phyloP scores from a whole-genome alignment of 2,888 invertebrate genomes.

The Arctia plantaginis region DNA sequence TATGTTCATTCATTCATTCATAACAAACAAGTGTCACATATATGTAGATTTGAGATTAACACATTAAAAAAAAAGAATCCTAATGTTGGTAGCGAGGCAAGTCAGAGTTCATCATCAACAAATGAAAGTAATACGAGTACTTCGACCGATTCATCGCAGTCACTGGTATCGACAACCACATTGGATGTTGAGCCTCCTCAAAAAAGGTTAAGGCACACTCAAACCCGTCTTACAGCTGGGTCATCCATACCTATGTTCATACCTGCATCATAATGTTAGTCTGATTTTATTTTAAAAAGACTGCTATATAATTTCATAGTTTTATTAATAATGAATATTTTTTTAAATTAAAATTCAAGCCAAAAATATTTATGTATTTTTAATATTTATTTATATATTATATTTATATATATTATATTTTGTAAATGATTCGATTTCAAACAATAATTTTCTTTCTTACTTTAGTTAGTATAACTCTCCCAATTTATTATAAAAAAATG shows the following conservation, averaged over 20 bases:
- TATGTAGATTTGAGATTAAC: constrained; percentile 11
- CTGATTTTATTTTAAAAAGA: constrained; percentile 13
- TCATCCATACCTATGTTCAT: constrained; percentile 22
- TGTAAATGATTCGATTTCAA: constrained; percentile 24
- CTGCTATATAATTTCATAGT: too few relatives aligned
- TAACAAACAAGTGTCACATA: constrained; percentile 13
- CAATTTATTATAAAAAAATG: background rate
- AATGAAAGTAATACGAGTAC: constrained; percentile 3
- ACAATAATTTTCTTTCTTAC: constrained; percentile 12
- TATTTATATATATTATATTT: too few relatives aligned
- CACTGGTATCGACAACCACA: constrained; percentile 22
- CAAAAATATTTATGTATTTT: constrained; percentile 21
- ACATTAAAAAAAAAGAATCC: constrained; percentile 39
- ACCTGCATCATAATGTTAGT: constrained; percentile 21
- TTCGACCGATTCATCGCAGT: constrained; percentile 9
- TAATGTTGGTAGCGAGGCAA: constrained; percentile 23
- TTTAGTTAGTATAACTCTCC: constrained; percentile 4
- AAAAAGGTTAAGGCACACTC: constrained; percentile 28
- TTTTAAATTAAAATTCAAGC: background rate
- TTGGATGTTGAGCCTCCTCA: constrained; percentile 25
- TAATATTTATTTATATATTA: too few relatives aligned
- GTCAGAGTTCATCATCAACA: constrained; percentile 3
- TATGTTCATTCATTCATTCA: constrained; percentile 10
- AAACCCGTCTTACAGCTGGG: constrained; percentile 23
- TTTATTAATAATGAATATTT: background rate